Base-by-base conservation (phyloP, 1,140 invertebrate genomes). In the Linepithema humile region DNA sequence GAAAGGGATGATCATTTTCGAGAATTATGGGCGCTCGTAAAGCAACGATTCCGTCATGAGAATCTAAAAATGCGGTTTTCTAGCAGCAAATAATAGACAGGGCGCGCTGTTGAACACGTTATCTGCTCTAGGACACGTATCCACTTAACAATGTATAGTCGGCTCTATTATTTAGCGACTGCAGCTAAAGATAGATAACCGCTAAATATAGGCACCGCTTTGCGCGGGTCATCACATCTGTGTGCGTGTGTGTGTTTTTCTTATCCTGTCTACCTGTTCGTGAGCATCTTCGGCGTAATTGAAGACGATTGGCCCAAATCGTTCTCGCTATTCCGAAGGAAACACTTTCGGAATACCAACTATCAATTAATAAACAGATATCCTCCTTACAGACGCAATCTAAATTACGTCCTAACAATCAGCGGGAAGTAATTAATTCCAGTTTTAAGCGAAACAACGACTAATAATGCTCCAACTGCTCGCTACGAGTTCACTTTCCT, bases 101-200 rank as follows among this genome's bases (percentile, higher is more conserved):
- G 69, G 45, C 45, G 74, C 53, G 60, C 83, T 26, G 59, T 74
- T 73, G 69, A 83, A 78, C 77, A 85, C 83, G 73, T 90, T 89
- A 90, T 48, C 82, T 88, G 86, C 83, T 92, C 86, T 93, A 91
- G 88, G 90, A 92, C 88, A 91, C 88, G 87, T 90, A 88, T 82
- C 48, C 90, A 90, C 91, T 92, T 91, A 91, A 87, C 90, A 92
- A 92, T 90, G 89, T 91, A 93, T 89, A 92, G 91, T 88, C 88
- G 88, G 84, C 84, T 94, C 85, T 91, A 92, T 93, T 92, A 93
- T 92, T 93, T 91, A 92, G 87, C 89, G 87, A 86, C 89, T 90
- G 77, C 26, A 29, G 84, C 89, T 93, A 92, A 93, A 92, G 77
- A 93, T 91, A 92, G 90, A 89, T 70, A 84, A 87, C 70, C 75